A percentile compares a stretch with the other conserved stretches of the same genome.
phyloP scores from a whole-genome alignment of 2,797 vertebrate genomes.

The Eutrigla gurnardus region DNA sequence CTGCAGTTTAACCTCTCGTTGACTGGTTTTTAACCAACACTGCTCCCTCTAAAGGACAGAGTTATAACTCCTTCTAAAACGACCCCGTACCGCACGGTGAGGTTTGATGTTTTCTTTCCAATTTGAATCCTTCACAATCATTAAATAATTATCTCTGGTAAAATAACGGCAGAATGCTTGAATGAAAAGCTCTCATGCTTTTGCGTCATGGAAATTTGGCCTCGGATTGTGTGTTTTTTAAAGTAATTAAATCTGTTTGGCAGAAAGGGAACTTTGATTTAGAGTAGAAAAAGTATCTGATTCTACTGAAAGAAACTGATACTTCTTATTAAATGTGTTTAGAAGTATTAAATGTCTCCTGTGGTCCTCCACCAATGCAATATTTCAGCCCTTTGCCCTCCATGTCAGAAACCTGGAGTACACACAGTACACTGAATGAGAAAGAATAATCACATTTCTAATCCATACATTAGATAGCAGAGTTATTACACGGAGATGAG shows the following conservation, averaged over 20 bases:
- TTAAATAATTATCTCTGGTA: neutral
- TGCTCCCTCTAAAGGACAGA: slow-evolving; percentile 49
- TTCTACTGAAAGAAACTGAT: neutral
- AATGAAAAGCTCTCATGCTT: neutral
- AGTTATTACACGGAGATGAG: slow-evolving; percentile 45
- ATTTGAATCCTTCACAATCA: neutral
- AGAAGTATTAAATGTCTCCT: slow-evolving; percentile 12
- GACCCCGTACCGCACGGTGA: slow-evolving; percentile 20
- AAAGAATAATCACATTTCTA: slow-evolving; percentile 43
- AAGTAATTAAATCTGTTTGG: neutral
- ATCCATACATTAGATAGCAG: slow-evolving; percentile 21
- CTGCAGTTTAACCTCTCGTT: slow-evolving; percentile 81
- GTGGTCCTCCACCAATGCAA: slow-evolving; percentile 7
- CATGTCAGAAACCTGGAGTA: slow-evolving; percentile 13
- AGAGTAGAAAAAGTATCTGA: neutral
- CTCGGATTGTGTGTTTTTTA: neutral
- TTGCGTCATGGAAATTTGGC: neutral
- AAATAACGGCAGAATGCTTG: neutral
- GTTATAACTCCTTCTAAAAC: slow-evolving; percentile 39
- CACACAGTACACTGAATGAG: slow-evolving; percentile 9
- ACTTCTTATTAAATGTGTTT: neutral
- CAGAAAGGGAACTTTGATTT: neutral
- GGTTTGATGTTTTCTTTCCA: slow-evolving; percentile 44
- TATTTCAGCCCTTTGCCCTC: slow-evolving; percentile 8
- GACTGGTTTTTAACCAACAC: slow-evolving; percentile 48